Percentiles rank a stretch among this genome's conserved stretches.
phyloP scores from a whole-genome alignment of 2,797 vertebrate genomes.

The Alectoris magna region DNA sequence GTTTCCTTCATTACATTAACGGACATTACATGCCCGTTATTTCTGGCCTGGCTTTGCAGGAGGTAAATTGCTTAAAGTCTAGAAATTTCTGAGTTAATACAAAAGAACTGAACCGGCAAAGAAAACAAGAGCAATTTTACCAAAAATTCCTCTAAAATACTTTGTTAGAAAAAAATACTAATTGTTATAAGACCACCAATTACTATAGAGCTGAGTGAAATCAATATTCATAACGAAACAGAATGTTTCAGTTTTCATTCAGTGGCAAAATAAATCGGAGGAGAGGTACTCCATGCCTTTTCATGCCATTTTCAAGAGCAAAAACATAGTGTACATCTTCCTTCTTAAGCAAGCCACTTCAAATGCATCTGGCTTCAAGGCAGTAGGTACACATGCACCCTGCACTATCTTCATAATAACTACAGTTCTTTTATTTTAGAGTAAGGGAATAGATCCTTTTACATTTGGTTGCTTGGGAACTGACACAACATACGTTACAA shows the following conservation, averaged over 20 bases:
- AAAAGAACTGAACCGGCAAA: neutral
- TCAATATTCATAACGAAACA: neutral
- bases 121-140: neutral
- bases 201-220: neutral
- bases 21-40: neutral
- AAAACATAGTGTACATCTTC: rapidly evolving
- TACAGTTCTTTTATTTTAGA: neutral
- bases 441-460: neutral
- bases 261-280: neutral
- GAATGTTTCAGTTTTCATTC: neutral
- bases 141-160: neutral
- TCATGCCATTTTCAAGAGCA: neutral
- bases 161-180: neutral
- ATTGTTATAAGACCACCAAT: neutral
- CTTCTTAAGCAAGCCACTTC: neutral
- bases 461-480: neutral
- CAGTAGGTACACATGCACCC: neutral
- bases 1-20: neutral
- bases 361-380: neutral
- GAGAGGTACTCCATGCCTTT: neutral
- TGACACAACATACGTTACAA: neutral
- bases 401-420: neutral
- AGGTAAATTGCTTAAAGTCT: neutral
- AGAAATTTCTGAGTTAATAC: neutral
- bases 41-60: neutral